Percentiles rank a stretch among this genome's conserved stretches.
These are phyloP conservation scores for Disparrhopalites patrizii DNA, from an alignment of 2,888 invertebrate species.

Conservation along the genomic window DNA sequence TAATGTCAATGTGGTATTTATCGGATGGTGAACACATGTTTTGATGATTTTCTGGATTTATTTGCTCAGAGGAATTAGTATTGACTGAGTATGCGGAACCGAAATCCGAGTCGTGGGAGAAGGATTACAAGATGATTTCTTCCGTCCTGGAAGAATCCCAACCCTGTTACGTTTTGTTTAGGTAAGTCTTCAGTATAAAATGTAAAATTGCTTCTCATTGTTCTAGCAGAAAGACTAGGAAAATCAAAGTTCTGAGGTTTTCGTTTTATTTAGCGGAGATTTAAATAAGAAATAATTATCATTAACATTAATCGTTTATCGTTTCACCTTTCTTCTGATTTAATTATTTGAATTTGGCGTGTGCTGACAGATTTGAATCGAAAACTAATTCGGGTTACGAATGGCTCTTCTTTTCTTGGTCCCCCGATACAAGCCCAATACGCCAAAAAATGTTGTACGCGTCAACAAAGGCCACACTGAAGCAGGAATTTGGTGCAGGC, in stretches of 20 bases:
- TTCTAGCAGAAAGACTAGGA: too few species aligned
- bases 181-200: too few species aligned
- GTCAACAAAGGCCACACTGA: constrained; percentile 93
- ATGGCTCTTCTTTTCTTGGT: constrained; percentile 92
- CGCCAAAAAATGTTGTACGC: constrained; percentile 97
- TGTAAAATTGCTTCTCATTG: too few species aligned
- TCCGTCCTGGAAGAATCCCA: constrained; percentile 70
- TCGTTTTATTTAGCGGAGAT: too few species aligned
- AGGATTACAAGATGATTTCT: constrained; percentile 73
- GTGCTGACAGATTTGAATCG: constrained; percentile 68
- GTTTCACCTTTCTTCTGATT: too few species aligned
- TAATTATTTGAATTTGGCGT: too few species aligned
- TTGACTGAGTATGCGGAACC: constrained; percentile 64
- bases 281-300: background rate
- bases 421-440: constrained; percentile 84
- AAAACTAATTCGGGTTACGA: constrained; percentile 73
- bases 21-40: background rate
- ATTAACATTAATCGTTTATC: background rate
- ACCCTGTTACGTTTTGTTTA: constrained; percentile 87
- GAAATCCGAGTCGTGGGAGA: constrained; percentile 69
- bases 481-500: constrained; percentile 90
- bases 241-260: background rate
- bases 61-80: constrained; percentile 65
- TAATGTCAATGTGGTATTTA: background rate
- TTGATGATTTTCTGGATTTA: constrained; percentile 7